These are phyloP conservation scores for Synaphobranchus kaupii DNA, from an alignment of 2,797 vertebrate genomes.

Conservation along the genomic window DNA sequence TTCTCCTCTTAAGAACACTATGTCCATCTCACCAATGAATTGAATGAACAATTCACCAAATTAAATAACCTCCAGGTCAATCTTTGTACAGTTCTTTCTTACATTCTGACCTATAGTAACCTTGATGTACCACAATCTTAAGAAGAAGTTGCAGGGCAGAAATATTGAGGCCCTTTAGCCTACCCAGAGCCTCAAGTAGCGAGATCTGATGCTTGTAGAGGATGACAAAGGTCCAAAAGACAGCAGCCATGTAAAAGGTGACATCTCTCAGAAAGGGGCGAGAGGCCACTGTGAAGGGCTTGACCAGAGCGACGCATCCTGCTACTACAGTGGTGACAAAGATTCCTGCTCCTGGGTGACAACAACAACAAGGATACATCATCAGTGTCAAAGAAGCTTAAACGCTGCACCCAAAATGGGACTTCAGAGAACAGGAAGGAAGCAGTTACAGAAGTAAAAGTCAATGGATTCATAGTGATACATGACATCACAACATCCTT, in stretches of 20 bases:
- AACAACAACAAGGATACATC: not conserved
- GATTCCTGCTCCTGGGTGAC: constrained; percentile 83
- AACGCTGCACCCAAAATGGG: not conserved
- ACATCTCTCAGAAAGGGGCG: constrained; percentile 92
- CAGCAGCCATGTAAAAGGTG: constrained; percentile 89
- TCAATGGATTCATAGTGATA: not conserved
- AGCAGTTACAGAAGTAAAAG: not conserved
- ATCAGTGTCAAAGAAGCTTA: not conserved
- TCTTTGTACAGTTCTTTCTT: not conserved
- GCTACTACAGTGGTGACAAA: constrained; percentile 94
- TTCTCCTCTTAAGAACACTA: not conserved
- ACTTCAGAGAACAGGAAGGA: not conserved
- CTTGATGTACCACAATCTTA: not conserved
- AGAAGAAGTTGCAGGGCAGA: not conserved
- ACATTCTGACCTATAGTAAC: not conserved
- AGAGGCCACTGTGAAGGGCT: constrained; percentile 86
- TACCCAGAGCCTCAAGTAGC: constrained; percentile 84
- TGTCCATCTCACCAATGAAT: not conserved
- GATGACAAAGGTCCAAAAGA: constrained; percentile 87
- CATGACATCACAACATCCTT: not conserved
- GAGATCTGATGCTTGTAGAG: constrained; percentile 80
- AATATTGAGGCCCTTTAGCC: constrained; percentile 7
- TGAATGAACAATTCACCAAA: not conserved
- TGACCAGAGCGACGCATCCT: constrained; percentile 85
- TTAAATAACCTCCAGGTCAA: not conserved